Conservation (phyloP, 2,888 invertebrate species). For the Caenorhabditis sp. region DNA sequence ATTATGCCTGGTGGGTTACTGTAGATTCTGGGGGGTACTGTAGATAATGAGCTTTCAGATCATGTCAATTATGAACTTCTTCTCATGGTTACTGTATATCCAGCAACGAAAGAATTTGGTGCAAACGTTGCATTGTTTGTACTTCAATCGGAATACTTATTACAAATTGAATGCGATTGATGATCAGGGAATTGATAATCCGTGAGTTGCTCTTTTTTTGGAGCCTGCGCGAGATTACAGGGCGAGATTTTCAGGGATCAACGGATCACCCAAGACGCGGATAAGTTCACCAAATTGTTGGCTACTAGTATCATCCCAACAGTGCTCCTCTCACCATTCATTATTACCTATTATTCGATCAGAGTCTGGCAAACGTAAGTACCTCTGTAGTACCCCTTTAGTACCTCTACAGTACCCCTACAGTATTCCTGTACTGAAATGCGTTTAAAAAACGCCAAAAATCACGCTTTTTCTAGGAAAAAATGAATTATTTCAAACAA, state of each 20-base stretch:
- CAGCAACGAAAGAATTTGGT: constrained; percentile 74
- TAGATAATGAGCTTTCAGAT: constrained; percentile 70
- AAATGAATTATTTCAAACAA: too few species aligned
- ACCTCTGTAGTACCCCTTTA: too few species aligned
- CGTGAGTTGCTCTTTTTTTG: too few species aligned
- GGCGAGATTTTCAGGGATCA: constrained; percentile 73
- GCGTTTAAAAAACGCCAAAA: too few species aligned
- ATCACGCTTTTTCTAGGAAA: too few species aligned
- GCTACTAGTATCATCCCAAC: constrained; percentile 63
- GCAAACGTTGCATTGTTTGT: constrained; percentile 72
- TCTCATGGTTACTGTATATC: constrained; percentile 73
- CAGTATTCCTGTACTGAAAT: too few species aligned
- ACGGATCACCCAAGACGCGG: constrained; percentile 75
- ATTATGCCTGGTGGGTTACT: constrained; percentile 53
- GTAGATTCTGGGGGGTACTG: too few species aligned
- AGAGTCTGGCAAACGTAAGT: constrained; percentile 73
- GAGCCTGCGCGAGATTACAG: neutral
- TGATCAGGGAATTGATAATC: constrained; percentile 74
- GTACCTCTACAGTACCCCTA: too few species aligned
- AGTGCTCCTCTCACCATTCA: constrained; percentile 73
- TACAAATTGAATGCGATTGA: constrained; percentile 74
- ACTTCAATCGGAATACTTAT: constrained; percentile 74
- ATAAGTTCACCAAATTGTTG: constrained; percentile 73
- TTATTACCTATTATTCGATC: constrained; percentile 75
- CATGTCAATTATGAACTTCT: constrained; percentile 72